These are phyloP conservation scores for Nesospiza acunhae DNA, from an alignment of 2,113 vertebrate genomes.

Conservation along the genomic window DNA sequence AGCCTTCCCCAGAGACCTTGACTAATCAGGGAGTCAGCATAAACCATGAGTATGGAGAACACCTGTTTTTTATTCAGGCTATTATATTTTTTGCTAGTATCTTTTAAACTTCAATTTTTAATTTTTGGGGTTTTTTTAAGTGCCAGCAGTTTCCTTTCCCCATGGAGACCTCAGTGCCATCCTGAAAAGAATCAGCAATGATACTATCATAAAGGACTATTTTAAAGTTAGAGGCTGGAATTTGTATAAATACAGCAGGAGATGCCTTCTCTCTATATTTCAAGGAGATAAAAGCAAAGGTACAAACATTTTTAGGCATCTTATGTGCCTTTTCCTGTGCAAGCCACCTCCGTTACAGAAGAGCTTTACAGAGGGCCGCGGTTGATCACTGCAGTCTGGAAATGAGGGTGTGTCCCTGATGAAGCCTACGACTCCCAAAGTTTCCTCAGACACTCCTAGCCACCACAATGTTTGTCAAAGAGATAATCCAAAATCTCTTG, in stretches of 20 bases:
- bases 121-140: not conserved
- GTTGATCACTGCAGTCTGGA: not conserved
- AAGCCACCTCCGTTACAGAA: not conserved
- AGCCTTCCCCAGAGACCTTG: not conserved
- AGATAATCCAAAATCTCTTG: not conserved
- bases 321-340: not conserved
- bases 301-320: not conserved
- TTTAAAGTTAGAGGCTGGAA: not conserved
- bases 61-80: not conserved
- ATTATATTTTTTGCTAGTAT: not conserved
- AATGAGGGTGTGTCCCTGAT: not conserved
- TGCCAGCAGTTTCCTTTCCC: not conserved
- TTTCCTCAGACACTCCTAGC: not conserved
- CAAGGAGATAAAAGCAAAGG: not conserved
- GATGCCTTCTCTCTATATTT: not conserved
- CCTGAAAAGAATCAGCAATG: not conserved
- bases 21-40: not conserved
- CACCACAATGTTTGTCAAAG: not conserved
- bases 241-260: not conserved
- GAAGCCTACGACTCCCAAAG: not conserved
- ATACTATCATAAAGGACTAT: not conserved
- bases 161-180: not conserved
- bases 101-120: not conserved
- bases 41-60: not conserved
- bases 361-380: not conserved